phyloP scores from a whole-genome alignment of 2,113 vertebrate genomes.

The Propithecus coquereli region DNA sequence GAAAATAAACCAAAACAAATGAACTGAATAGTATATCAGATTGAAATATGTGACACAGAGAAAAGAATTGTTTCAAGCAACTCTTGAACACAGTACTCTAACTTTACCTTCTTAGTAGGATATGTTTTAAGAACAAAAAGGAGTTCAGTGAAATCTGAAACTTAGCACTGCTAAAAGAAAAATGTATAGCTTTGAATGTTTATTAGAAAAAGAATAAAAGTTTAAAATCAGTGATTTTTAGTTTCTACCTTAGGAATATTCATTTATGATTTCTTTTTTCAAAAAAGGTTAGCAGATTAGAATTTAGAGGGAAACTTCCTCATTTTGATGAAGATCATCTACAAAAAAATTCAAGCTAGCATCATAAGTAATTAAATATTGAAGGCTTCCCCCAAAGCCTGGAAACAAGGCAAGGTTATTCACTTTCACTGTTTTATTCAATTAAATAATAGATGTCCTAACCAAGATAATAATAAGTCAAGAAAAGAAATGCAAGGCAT shows the following conservation, averaged over 20 bases:
- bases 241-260: neutral
- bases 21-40: neutral
- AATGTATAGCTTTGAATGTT: neutral
- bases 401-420: neutral
- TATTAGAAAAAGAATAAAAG: neutral
- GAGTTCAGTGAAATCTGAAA: neutral
- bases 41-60: neutral
- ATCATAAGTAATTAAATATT: neutral
- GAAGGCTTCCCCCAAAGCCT: neutral
- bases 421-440: neutral
- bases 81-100: neutral
- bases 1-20: neutral
- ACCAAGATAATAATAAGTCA: neutral
- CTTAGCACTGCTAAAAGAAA: neutral
- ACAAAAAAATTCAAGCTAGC: neutral
- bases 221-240: neutral
- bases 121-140: neutral
- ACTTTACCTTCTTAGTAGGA: neutral
- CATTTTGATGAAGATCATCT: neutral
- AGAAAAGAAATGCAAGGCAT: neutral
- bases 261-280: neutral
- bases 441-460: neutral
- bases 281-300: neutral
- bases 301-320: neutral
- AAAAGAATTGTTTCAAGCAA: neutral